Evolutionary conservation across 2,113 vertebrate species (phyloP).

Genomic region (Myocastor coypus): DNA sequence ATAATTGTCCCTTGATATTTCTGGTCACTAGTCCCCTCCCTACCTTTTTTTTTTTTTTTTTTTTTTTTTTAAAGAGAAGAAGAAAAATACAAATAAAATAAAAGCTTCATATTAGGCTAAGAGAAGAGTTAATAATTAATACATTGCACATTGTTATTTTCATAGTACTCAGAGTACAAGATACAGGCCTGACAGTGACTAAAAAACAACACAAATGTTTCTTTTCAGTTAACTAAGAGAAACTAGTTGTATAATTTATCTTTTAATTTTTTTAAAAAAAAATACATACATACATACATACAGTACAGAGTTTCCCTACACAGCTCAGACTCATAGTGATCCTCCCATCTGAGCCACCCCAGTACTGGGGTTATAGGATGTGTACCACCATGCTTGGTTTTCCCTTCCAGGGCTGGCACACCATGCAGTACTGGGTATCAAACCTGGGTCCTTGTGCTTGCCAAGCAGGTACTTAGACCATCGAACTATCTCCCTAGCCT

Average conservation of each 20-base stretch:
- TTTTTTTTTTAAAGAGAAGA: no score
- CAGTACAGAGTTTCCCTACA: no score
- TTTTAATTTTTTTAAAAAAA: neutral
- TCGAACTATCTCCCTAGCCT: no score
- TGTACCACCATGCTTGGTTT: no score
- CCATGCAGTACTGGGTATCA: no score
- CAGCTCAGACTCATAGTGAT: no score
- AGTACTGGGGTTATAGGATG: no score
- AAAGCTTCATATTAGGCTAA: neutral
- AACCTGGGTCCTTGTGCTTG: no score
- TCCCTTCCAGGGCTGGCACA: no score
- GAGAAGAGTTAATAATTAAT: neutral
- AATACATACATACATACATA: neutral
- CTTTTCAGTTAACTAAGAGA: neutral
- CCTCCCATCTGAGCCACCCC: no score
- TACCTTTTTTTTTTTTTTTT: neutral
- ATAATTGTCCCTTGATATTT: neutral
- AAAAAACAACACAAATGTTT: neutral
- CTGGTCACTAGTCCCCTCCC: neutral
- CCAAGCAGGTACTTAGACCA: no score
- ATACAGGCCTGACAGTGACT: neutral
- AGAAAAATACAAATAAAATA: no score
- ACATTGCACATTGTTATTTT: neutral
- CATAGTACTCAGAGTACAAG: neutral
- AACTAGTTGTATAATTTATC: neutral